Percentiles rank a stretch among this genome's conserved stretches.
These are phyloP conservation scores for Eptesicus fuscus DNA, from an alignment of 2,113 vertebrate genomes.

Conservation along the genomic window DNA sequence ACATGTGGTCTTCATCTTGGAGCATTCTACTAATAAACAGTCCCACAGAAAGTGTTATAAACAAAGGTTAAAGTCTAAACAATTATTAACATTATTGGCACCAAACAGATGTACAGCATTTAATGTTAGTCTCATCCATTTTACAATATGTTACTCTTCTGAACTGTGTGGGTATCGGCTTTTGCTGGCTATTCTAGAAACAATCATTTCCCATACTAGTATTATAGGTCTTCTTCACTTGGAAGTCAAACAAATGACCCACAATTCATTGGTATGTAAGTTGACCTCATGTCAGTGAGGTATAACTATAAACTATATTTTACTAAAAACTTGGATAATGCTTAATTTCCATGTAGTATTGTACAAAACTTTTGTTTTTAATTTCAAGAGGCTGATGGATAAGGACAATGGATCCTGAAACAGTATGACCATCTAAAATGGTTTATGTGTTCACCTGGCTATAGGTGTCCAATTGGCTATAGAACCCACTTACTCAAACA, in stretches of 20 bases:
- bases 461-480: neutral
- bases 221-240: neutral
- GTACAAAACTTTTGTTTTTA: neutral
- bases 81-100: neutral
- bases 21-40: neutral
- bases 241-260: neutral
- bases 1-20: neutral
- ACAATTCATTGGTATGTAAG: neutral
- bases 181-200: neutral
- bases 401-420: neutral
- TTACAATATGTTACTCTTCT: neutral
- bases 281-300: neutral
- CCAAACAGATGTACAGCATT: neutral
- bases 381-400: neutral
- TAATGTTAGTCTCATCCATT: neutral
- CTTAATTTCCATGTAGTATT: neutral
- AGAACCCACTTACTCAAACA: neutral
- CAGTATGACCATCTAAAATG: neutral
- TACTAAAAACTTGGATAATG: neutral
- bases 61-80: neutral
- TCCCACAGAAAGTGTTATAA: slow-evolving; percentile 11
- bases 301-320: neutral
- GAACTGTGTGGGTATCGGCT: neutral
- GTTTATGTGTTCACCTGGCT: neutral
- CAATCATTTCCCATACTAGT: neutral